A percentile compares a stretch with the other conserved stretches of the same genome.
Conservation (phyloP, 1,140 invertebrate genomes). For the Listronotus bonariensis region DNA sequence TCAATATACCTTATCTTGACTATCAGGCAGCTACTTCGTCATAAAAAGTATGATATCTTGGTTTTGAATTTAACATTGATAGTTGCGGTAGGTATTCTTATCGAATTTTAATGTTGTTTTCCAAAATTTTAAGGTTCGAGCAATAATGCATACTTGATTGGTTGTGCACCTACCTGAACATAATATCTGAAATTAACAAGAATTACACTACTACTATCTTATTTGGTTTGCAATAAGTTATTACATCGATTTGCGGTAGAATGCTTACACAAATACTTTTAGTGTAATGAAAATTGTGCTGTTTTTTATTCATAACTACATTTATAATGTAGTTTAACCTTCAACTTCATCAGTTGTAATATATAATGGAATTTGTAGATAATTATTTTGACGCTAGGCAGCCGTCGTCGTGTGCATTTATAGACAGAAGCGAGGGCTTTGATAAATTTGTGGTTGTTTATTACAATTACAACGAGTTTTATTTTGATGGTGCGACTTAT, state of each 20-base stretch:
- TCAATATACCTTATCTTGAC: too few species aligned
- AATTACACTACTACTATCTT: too few species aligned
- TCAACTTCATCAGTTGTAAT: not conserved
- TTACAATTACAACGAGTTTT: slow-evolving; percentile 27
- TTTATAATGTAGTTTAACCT: not conserved
- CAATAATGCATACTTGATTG: too few species aligned
- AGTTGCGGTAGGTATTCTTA: too few species aligned
- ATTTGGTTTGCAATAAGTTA: not conserved
- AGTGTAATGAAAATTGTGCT: not conserved
- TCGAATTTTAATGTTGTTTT: too few species aligned
- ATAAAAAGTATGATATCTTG: too few species aligned
- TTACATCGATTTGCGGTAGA: not conserved
- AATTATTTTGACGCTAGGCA: slow-evolving; percentile 44
- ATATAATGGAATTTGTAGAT: slow-evolving; percentile 47
- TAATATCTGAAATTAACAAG: too few species aligned
- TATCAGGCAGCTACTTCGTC: too few species aligned
- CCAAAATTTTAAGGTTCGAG: too few species aligned
- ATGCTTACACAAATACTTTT: not conserved
- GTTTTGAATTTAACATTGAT: too few species aligned
- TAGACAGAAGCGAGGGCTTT: slow-evolving; percentile 26
- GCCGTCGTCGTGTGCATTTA: slow-evolving; percentile 29
- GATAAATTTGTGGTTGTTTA: slow-evolving; percentile 49
- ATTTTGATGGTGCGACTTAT: slow-evolving; percentile 20
- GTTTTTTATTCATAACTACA: not conserved
- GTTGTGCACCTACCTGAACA: too few species aligned